Evolutionary conservation across 2,797 vertebrate species (phyloP), one percentile per base, ranked within the genome.

Genomic region (Paratrypauchen microcephalus): DNA sequence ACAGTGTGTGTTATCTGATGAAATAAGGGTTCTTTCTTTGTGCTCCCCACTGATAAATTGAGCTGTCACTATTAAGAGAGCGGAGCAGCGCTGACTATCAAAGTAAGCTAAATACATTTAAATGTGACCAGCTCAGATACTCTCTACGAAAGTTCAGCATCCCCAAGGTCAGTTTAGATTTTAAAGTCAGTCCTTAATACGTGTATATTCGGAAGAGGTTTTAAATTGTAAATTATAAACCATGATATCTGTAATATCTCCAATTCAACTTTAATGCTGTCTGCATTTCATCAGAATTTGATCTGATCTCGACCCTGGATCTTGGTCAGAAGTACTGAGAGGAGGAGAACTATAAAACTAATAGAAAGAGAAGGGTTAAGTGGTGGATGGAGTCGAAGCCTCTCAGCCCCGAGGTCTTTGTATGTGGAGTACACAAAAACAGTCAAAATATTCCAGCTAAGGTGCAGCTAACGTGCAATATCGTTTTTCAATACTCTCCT

Each of bases 1-100:
- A 77, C 83, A 69, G n/a, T 64, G 76, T 69, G 30, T 61, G 71
- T 75, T 81, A 68, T 83, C 79, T 78, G 74, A 81, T 74, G 79
- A 68, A 83, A 82, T 86, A 73, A 2, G 15, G 24, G 69, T 66
- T 75, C 71, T 32, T 45, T 74, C 76, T 73, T 47, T 73, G 73
- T 71, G 75, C 79, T 75, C 60, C 65, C 61, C 39, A 70, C 55
- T 84, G 82, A 86, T 79, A 66, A 75, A 85, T 79, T 69, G 73
- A 61, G 61, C 74, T 82, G 75, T 83, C 81, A 83, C 66, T 60
- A 70, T 58, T 45, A 74, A 32, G 24, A 23, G 16, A 80, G 54
- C 19, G 32, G 50, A 63, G 69, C 55, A 36, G 66, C 66, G 55
- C 56, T 71, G 28, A 73, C 58, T 41, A 45, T 21, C 72, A 73